Evolutionary conservation across 2,888 invertebrate genomes (phyloP).

Genomic region (Rhorus exstirpatorius): DNA sequence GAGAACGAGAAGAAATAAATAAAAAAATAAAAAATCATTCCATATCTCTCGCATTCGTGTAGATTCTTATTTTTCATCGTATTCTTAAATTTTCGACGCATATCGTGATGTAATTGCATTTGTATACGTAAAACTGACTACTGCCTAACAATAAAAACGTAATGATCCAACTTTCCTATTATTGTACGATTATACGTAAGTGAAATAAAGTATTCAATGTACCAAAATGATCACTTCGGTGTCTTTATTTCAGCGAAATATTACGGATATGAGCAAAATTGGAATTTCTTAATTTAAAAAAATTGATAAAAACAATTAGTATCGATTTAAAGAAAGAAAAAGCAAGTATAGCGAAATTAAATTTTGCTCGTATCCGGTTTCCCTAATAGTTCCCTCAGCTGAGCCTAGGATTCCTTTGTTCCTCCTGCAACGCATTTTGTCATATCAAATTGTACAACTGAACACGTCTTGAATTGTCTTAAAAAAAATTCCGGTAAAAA

Average conservation of each 20-base stretch:
- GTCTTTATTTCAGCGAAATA: background rate
- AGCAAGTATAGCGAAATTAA: too few relatives aligned
- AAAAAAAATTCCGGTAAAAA: too few relatives aligned
- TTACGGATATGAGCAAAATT: background rate
- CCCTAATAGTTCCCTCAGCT: too few relatives aligned
- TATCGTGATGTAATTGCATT: background rate
- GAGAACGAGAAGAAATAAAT: constrained; percentile 51
- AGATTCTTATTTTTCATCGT: too few relatives aligned
- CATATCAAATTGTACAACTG: too few relatives aligned
- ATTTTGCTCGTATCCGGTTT: constrained; percentile 5
- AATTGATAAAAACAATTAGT: background rate
- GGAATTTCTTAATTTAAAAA: background rate
- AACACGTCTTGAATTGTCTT: too few relatives aligned
- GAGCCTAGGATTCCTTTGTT: too few relatives aligned
- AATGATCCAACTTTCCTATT: background rate
- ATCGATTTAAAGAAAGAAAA: background rate
- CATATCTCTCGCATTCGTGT: background rate
- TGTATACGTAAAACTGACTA: background rate
- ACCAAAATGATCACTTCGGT: background rate
- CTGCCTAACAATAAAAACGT: too few relatives aligned
- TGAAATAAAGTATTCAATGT: background rate
- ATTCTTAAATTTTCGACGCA: too few relatives aligned
- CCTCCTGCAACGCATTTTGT: too few relatives aligned
- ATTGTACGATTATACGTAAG: background rate
- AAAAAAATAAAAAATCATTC: background rate